These are phyloP conservation scores for Eustalomyia histrio DNA, from an alignment of 2,888 invertebrate species.

Conservation along the genomic window DNA sequence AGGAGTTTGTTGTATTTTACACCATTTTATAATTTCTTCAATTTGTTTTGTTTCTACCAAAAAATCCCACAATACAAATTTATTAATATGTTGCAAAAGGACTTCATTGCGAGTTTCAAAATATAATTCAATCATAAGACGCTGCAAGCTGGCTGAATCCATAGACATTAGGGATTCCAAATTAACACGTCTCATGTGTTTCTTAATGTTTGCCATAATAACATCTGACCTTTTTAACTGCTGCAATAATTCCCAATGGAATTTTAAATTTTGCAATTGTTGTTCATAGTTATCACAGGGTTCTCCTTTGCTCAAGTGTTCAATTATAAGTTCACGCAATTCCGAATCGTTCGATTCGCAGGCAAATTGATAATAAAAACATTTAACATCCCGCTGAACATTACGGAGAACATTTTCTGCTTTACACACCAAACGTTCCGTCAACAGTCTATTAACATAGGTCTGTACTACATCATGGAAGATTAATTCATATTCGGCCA, in stretches of 20 bases:
- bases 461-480: constrained; percentile 77
- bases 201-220: constrained; percentile 63
- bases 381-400: constrained; percentile 75
- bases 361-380: constrained; percentile 80
- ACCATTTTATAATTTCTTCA: constrained; percentile 74
- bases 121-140: constrained; percentile 75
- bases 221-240: constrained; percentile 70
- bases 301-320: constrained; percentile 82
- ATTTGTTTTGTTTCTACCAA: constrained; percentile 71
- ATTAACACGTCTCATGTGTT: constrained; percentile 71
- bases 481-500: constrained; percentile 72
- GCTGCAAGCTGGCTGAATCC: constrained; percentile 72
- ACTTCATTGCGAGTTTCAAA: constrained; percentile 75
- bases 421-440: constrained; percentile 74
- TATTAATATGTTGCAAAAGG: constrained; percentile 75
- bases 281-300: constrained; percentile 73
- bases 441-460: constrained; percentile 76
- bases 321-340: constrained; percentile 84
- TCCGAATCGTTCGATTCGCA: constrained; percentile 82
- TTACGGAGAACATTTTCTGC: constrained; percentile 73
- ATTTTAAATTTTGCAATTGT: constrained; percentile 71
- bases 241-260: constrained; percentile 74
- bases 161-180: constrained; percentile 76
- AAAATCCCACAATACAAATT: constrained; percentile 75
- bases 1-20: constrained; percentile 36